Evolutionary conservation across 92 coral and sea anemone species (phyloP), one percentile per base, ranked within the genome.

Genomic region (Palythoa caribaeorum): DNA sequence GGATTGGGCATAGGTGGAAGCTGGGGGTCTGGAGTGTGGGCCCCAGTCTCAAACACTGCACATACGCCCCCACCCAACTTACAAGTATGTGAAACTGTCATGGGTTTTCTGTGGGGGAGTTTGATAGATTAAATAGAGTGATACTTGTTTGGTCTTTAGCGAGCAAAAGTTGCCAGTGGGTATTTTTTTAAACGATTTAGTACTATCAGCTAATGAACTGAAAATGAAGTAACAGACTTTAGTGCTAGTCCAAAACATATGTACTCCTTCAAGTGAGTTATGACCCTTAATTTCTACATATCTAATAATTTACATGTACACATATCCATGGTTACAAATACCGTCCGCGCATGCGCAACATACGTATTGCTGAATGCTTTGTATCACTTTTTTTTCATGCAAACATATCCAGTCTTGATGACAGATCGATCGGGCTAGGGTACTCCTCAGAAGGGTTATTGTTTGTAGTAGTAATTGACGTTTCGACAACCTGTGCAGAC

Each of bases 11-110:
- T 93, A 83, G 88, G 91, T 77, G 96, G 96, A 47, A 90, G 96
- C 36, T 95, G 98, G 98, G 94, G 94, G 6, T 91, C 98, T 19
- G 98, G 94, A 16, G 98, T 95, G 40, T 95, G 98, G 98, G 96
- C 97, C 14, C 98, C 98, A 90, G 94, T 92, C 76, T 83, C 93
- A 28, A 78, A 13, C 37, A 52, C 86, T n/a, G 76, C 86, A 66
- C 88, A 66, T 21, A 84, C 84, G n/a, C 79, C 88, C 7, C 70
- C 81, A 52, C 53, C 79, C 83, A 84, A 84, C 54, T 52, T 54
- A 38, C 79, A 84, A 73, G 81, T 72, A 53, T 20, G 81, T 84
- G 51, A 53, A 70, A 4, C 47, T 20, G 21, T 55, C 14, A 8
- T 70, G 77, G 14, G 6, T 54, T 6, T 59, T 38, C 14, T 59